These are phyloP conservation scores for Nerophis ophidion DNA, from an alignment of 2,113 vertebrate genomes.

Conservation along the genomic window DNA sequence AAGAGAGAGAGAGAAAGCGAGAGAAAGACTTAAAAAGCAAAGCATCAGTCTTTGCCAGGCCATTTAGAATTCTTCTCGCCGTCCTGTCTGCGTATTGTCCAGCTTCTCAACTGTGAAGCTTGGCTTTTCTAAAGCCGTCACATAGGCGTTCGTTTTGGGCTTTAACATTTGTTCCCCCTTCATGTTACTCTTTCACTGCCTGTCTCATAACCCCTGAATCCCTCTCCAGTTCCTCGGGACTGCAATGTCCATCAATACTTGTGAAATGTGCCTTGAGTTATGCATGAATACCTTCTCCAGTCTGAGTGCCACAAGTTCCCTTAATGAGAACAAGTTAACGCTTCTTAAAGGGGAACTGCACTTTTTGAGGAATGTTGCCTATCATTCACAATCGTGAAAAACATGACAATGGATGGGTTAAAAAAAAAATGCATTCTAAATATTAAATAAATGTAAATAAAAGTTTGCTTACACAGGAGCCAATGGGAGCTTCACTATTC, in stretches of 20 bases:
- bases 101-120: constrained; percentile 50
- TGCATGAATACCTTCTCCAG: constrained; percentile 4
- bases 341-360: no score
- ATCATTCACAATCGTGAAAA: no score
- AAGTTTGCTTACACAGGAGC: no score
- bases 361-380: no score
- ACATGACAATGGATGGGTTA: no score
- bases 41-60: constrained; percentile 28
- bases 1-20: neutral
- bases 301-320: neutral
- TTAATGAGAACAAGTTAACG: no score
- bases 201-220: constrained; percentile 22
- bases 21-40: constrained; percentile 26
- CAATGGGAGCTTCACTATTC: no score
- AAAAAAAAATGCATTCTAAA: no score
- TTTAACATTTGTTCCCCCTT: constrained; percentile 20
- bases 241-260: constrained; percentile 18
- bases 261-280: constrained; percentile 6
- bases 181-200: constrained; percentile 19
- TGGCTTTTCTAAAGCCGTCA: constrained; percentile 48
- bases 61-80: constrained; percentile 52
- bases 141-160: constrained; percentile 31
- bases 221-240: constrained; percentile 13
- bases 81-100: constrained; percentile 44
- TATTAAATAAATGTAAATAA: no score